These are phyloP conservation scores for Gallinago jamesoni DNA, from an alignment of 2,113 vertebrate species.

Conservation along the genomic window DNA sequence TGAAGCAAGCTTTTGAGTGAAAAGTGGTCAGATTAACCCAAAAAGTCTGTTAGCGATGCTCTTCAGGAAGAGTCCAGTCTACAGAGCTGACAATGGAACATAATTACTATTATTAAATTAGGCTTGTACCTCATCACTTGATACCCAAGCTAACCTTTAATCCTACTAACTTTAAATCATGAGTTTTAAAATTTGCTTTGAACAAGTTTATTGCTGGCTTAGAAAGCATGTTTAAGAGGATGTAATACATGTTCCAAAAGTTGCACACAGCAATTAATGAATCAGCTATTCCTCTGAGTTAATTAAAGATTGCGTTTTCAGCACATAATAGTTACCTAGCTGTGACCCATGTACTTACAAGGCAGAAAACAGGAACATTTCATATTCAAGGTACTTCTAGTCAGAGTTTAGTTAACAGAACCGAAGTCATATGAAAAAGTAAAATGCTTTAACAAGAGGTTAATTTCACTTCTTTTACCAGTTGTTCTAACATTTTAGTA, in stretches of 20 bases:
- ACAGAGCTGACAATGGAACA: background rate
- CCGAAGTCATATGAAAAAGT: background rate
- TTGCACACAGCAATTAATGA: constrained; percentile 25
- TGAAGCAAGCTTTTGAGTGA: background rate
- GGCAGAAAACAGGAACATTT: background rate
- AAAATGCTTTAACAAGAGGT: background rate
- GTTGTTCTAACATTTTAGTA: background rate
- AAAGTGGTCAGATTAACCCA: background rate
- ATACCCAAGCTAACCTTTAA: background rate
- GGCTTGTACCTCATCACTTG: background rate
- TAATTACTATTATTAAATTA: background rate
- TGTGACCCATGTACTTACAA: background rate
- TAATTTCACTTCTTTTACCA: background rate
- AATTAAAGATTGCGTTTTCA: constrained; percentile 36
- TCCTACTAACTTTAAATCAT: background rate
- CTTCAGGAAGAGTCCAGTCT: background rate
- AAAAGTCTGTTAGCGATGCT: background rate
- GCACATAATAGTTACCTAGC: constrained; percentile 25
- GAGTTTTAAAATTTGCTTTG: background rate
- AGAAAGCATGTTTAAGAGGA: background rate
- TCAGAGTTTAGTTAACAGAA: background rate
- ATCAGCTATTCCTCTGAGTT: constrained; percentile 15
- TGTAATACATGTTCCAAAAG: background rate
- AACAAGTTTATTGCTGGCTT: background rate
- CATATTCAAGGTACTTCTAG: background rate